Conservation (phyloP, 1,140 invertebrate genomes). For the Drosophila repleta region DNA sequence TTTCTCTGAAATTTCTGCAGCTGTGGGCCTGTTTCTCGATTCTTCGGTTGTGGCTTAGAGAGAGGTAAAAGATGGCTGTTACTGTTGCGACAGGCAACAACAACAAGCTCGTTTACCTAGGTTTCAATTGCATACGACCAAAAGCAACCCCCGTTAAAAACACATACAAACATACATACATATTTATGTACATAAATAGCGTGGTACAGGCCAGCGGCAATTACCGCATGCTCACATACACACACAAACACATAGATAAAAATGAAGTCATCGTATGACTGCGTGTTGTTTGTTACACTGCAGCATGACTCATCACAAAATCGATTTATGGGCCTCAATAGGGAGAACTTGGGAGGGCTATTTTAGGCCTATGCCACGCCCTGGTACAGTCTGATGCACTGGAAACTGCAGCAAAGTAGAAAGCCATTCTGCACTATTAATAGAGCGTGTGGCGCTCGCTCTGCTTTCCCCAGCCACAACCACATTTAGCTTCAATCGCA, state of each 20-base stretch:
- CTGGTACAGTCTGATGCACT: conserved; percentile 47
- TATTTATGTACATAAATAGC: conserved; percentile 8
- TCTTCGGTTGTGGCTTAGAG: conserved; percentile 21
- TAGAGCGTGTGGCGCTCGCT: conserved; percentile 38
- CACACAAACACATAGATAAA: not conserved
- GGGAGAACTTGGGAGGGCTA: not conserved
- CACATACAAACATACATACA: no score
- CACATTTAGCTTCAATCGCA: conserved; percentile 3
- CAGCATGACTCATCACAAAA: conserved; percentile 62
- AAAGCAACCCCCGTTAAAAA: conserved; percentile 55
- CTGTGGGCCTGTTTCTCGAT: conserved; percentile 50
- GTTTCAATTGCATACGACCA: conserved; percentile 35
- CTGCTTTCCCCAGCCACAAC: conserved; percentile 55
- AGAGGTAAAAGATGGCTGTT: conserved; percentile 1
- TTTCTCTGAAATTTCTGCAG: conserved; percentile 58
- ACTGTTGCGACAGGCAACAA: conserved; percentile 24
- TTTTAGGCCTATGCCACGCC: conserved; percentile 32
- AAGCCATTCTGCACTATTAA: conserved; percentile 54
- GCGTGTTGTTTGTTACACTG: conserved; percentile 41
- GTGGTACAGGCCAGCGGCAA: not conserved
- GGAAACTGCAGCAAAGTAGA: conserved; percentile 46
- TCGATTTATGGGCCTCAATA: conserved; percentile 21
- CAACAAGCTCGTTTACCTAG: conserved; percentile 66
- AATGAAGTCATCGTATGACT: conserved; percentile 63
- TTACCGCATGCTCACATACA: conserved; percentile 11